Evolutionary conservation across 2,888 invertebrate genomes (phyloP), one percentile per base, ranked within the genome.

Genomic region (Eilema sororculum): DNA sequence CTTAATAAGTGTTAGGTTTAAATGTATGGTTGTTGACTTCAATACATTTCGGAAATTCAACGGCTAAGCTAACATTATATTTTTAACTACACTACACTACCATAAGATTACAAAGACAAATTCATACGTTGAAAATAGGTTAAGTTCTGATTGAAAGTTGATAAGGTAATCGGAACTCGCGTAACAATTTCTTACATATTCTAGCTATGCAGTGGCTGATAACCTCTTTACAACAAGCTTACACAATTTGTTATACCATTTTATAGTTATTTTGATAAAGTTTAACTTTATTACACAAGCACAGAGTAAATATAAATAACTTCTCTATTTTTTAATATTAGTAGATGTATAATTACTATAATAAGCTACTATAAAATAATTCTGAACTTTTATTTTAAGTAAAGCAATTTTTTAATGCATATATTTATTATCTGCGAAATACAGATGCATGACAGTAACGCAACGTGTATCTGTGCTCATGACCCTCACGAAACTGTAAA

Each of bases 401-500:
- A 24, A 33, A 46, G 52, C 16, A 52, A 22, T 57, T 57, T n/a
- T 12, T 10, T 20, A 52, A 22, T 59, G 28, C 20, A 46, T 30
- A 56, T 57, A 56, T 68, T 28, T 73, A 64, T 60, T 41, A 41
- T 70, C 67, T 73, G 72, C 70, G 63, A 71, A 72, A 68, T 70
- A 69, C 68, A 56, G 76, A 72, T 78, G 78, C 82, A 82, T 71
- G 73, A 37, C 63, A 65, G 75, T 73, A 78, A 76, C 74, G 73
- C 67, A 75, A 78, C 75, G 67, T 70, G 85, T 80, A 84, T 86
- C 86, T 83, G 77, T 71, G 83, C 78, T 72, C 79, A 78, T 78
- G 82, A 82, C 81, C 84, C 81, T 73, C 76, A 79, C 84, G 75
- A 81, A 81, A 81, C 82, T 75, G 77, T 74, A 76, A 74, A 84